Evolutionary conservation across 2,113 vertebrate genomes (phyloP), one percentile per base, ranked within the genome.

Genomic region (Phylloscopus trochiloides): DNA sequence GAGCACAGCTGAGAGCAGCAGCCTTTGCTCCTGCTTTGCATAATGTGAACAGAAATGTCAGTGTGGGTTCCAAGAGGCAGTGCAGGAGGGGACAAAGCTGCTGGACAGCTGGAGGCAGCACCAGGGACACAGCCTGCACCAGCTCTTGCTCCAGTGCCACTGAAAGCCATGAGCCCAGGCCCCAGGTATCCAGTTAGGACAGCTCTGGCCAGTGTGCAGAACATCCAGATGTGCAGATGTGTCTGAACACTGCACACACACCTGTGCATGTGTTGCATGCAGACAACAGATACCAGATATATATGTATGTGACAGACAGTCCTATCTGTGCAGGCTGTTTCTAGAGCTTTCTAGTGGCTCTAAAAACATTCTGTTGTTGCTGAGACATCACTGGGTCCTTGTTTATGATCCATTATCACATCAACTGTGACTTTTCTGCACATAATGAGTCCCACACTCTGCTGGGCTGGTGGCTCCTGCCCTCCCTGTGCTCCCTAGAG

Each of bases 381-480:
- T 65, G 15, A 34, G 43, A 15, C 31, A 6, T 38, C 45, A 7
- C 29, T 12, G 14, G 9, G 1, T 29, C 77, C 38, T 34, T 73
- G 14, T 17, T 40, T 57, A 1, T 43, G 9, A 59, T 12, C 14
- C 32, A 6, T 31, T 48, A 18, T 9, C 0, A 0, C 24, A 31
- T 70, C 42, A 48, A 17, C 43, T 36, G 6, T 6, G 9, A 45
- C 8, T 90, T 73, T 86, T 87, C 74, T 79, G 83, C 58, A 59
- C 52, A 89, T 86, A 34, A 34, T 34, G 34, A 86, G 58, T 18
- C 54, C 61, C 65, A 71, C 85, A 32, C 57, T 54, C 57, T 40
- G 55, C 40, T 34, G 20, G 65, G 58, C 47, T 90, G 62, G 26
- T 72, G 57, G 28, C 5, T 71, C 17, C 14, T 52, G 3, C 71